Percentiles rank a stretch among this genome's conserved stretches.
These are phyloP conservation scores for Neotragus moschatus DNA, from an alignment of 2,113 vertebrate genomes.

Conservation along the genomic window DNA sequence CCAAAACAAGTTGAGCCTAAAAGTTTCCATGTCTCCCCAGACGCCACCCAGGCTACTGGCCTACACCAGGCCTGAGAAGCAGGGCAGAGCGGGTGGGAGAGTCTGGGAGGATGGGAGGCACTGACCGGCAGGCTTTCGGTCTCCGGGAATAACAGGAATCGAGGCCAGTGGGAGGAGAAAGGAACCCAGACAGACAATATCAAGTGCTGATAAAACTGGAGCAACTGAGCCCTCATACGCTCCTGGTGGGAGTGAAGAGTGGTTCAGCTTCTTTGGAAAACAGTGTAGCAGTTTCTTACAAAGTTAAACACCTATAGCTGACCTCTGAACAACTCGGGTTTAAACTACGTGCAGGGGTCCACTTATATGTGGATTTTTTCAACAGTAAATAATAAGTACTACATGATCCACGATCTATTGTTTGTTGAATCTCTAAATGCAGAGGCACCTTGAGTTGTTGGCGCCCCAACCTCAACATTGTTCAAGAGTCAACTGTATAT, in stretches of 20 bases:
- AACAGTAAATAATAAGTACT: not conserved
- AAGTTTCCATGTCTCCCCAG: not conserved
- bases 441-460: not conserved
- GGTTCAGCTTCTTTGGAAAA: not conserved
- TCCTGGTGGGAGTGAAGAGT: not conserved
- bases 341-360: not conserved
- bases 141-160: rapidly evolving
- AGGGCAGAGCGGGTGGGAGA: not conserved
- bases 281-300: not conserved
- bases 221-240: rapidly evolving
- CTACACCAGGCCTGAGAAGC: not conserved
- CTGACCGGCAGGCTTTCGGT: not conserved
- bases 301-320: not conserved
- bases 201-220: not conserved
- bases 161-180: not conserved
- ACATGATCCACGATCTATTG: not conserved
- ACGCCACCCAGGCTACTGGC: not conserved
- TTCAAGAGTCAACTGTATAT: not conserved
- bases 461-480: not conserved
- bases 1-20: not conserved
- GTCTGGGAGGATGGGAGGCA: not conserved
- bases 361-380: not conserved
- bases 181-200: not conserved
- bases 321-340: not conserved
- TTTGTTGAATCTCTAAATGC: not conserved